A percentile compares a stretch with the other conserved stretches of the same genome.
Evolutionary conservation across 2,888 invertebrate genomes (phyloP).

Genomic region (Serrognathus titanus): DNA sequence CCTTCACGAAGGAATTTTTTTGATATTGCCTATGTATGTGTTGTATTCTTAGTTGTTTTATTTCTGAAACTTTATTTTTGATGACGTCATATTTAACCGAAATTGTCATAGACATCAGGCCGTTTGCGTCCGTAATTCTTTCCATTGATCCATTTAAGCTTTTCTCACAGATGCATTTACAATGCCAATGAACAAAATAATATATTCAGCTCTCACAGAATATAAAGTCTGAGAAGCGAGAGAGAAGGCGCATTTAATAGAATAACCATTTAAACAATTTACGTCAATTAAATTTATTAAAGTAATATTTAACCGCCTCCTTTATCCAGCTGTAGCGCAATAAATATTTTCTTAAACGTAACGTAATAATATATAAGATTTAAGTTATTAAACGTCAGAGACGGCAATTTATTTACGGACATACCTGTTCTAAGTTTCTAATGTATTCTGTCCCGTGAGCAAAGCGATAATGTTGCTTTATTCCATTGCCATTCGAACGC

Average conservation of each 20-base stretch:
- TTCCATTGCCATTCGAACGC: no score
- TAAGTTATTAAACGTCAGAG: slow-evolving; percentile 17
- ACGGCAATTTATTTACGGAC: slow-evolving; percentile 2
- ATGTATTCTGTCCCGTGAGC: not conserved
- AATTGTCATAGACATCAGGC: no score
- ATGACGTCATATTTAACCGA: no score
- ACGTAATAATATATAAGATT: slow-evolving; percentile 11
- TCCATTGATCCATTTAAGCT: no score
- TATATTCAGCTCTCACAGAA: slow-evolving; percentile 2
- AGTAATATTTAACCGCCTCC: slow-evolving; percentile 23
- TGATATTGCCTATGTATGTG: no score
- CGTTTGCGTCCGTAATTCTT: no score
- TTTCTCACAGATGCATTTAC: not conserved
- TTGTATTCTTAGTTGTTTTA: no score
- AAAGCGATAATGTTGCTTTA: no score
- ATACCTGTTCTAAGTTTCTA: not conserved
- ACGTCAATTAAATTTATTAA: slow-evolving; percentile 29
- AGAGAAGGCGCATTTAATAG: slow-evolving; percentile 18
- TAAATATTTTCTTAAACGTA: slow-evolving; percentile 18
- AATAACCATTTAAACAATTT: slow-evolving; percentile 28
- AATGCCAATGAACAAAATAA: slow-evolving; percentile 9
- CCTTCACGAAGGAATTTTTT: no score
- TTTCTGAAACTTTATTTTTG: no score
- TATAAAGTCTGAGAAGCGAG: not conserved
- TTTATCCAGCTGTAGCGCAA: slow-evolving; percentile 16